These are phyloP conservation scores for Tauraco erythrolophus DNA, from an alignment of 2,113 vertebrate species.

Conservation along the genomic window DNA sequence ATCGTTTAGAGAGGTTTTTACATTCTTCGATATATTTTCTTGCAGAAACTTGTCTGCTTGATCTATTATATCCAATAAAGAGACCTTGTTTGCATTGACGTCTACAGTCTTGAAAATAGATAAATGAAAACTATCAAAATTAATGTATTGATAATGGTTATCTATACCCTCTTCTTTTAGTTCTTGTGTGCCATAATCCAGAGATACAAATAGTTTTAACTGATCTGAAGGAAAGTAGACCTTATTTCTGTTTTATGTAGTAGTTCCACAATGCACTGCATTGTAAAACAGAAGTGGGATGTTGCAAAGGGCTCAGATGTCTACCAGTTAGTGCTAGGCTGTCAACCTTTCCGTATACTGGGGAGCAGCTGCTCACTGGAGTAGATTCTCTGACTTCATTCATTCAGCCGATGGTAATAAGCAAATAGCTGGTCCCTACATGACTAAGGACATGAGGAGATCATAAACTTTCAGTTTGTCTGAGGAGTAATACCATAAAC, in stretches of 20 bases:
- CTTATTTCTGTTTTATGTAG: not conserved
- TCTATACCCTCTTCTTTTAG: not conserved
- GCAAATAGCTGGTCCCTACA: not conserved
- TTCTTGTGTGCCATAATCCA: not conserved
- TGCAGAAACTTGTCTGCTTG: constrained; percentile 19
- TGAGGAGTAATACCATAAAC: not conserved
- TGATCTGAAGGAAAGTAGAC: not conserved
- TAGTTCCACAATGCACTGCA: not conserved
- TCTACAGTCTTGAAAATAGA: not conserved
- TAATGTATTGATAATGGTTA: not conserved
- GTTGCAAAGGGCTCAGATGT: not conserved
- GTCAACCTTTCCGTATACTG: not conserved
- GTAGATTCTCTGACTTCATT: not conserved
- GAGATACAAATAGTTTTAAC: not conserved
- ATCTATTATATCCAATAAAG: constrained; percentile 35
- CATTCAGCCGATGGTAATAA: not conserved
- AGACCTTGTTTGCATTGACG: constrained; percentile 30
- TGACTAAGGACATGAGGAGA: not conserved
- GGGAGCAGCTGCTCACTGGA: not conserved
- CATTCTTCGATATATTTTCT: constrained; percentile 11
- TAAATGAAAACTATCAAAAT: not conserved
- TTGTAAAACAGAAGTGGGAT: not conserved
- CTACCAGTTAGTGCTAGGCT: not conserved
- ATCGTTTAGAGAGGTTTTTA: not conserved
- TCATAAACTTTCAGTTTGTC: not conserved